Conservation (phyloP, 2,797 vertebrate genomes). For the Typhlichthys subterraneus region DNA sequence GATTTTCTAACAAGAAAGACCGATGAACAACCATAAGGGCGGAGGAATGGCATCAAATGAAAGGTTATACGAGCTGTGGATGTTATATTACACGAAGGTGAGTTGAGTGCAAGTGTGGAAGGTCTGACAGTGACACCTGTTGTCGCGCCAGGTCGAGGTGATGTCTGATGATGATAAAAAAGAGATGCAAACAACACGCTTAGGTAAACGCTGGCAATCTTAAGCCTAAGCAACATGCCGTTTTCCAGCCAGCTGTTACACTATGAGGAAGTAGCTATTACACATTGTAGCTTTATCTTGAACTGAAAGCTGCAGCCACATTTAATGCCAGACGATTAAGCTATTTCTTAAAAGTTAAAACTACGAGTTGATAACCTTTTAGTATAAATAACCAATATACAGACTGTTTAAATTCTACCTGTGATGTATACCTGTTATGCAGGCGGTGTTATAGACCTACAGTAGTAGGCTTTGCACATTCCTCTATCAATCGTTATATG, state of each 20-base stretch:
- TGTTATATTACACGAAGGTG: constrained; percentile 93
- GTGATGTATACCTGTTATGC: too few relatives aligned
- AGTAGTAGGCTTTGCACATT: background rate
- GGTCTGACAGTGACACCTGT: constrained; percentile 77
- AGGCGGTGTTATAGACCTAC: background rate
- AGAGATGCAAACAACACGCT: background rate
- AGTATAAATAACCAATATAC: background rate
- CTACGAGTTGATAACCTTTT: background rate
- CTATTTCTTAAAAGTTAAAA: background rate
- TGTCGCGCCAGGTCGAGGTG: constrained; percentile 44
- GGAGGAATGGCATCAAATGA: constrained; percentile 89
- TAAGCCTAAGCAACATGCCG: background rate
- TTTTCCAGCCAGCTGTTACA: background rate
- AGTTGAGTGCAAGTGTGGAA: constrained; percentile 61
- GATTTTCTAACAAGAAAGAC: constrained; percentile 41
- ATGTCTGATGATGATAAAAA: constrained; percentile 33
- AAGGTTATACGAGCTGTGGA: constrained; percentile 91
- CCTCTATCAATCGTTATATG: too few relatives aligned
- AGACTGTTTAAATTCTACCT: background rate
- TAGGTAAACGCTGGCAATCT: background rate
- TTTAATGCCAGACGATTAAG: background rate
- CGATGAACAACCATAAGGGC: constrained; percentile 57
- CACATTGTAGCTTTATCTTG: background rate
- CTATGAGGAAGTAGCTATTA: constrained; percentile 42
- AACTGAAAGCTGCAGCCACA: background rate